phyloP scores from a whole-genome alignment of 1,140 invertebrate genomes.

The Hycleus cichorii region DNA sequence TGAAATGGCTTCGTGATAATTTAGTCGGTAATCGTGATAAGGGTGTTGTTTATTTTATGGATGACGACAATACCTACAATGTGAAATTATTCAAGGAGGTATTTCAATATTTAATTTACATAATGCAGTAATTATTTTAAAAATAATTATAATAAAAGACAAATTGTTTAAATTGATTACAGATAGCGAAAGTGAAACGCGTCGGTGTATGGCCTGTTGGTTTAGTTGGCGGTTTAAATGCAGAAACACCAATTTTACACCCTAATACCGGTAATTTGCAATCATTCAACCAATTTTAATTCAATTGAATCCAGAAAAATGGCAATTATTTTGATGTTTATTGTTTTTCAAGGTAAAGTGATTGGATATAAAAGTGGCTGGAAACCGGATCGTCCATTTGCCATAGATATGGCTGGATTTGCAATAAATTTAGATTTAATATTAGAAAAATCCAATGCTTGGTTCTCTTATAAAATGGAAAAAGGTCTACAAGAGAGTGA shows the following conservation, averaged over 20 bases:
- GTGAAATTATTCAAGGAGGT: constrained; percentile 87
- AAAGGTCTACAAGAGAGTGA: constrained; percentile 89
- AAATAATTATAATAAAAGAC: constrained; percentile 1
- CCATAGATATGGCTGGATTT: constrained; percentile 98
- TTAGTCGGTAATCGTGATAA: constrained; percentile 47
- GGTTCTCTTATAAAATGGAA: constrained; percentile 76
- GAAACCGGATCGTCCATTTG: constrained; percentile 85
- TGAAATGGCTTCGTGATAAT: constrained; percentile 80
- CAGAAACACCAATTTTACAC: constrained; percentile 73
- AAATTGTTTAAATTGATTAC: constrained; percentile 25
- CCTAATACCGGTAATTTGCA: constrained; percentile 49
- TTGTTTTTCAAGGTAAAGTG: constrained; percentile 42
- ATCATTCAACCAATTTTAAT: no score
- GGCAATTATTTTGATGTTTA: no score
- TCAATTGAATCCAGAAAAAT: no score
- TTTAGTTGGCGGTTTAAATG: constrained; percentile 82
- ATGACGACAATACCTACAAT: constrained; percentile 96
- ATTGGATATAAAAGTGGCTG: constrained; percentile 76
- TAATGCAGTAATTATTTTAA: not conserved
- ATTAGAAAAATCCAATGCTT: constrained; percentile 64
- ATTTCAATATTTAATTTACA: not conserved
- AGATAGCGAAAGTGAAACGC: constrained; percentile 74
- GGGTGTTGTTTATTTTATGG: constrained; percentile 94
- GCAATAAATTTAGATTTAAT: constrained; percentile 83
- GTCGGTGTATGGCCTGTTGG: constrained; percentile 98